Evolutionary conservation across 1,140 invertebrate species (phyloP), one percentile per base, ranked within the genome.

Genomic region (Pseudobourletiella spinata): DNA sequence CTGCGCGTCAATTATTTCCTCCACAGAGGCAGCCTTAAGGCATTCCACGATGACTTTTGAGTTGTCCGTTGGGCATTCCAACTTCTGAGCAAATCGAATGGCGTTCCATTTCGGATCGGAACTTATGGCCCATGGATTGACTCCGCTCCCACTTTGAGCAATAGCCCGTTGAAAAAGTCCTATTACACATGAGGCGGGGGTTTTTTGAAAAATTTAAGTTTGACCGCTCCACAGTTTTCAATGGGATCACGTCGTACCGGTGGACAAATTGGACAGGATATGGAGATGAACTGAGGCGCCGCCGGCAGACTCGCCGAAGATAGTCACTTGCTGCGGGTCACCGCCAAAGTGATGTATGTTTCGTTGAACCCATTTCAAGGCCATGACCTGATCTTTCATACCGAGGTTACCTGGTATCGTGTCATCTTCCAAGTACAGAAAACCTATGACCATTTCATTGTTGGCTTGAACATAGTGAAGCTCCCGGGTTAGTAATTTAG

Each of bases 261-360:
- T 56, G 6, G 54, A 6, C 32, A 56, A 15, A 3, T 16, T 16
- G 15, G 26, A 32, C 15, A 56, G 16, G 3, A 56, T 35, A 6
- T 15, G 25, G 25, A 35, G 39, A 39, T 35, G 15, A 6, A 56
- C 54, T 15, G 26, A 3, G 6, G 29, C 54, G 16, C 29, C 25
- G 6, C 54, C 54, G 11, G 54, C 54, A 6, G 54, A 56, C 54
- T 35, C 32, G 16, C 54, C 54, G 22, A 56, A 56, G 22, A 56
- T 56, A 2, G 54, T 35, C 20, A 56, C 20, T 14, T 56, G 16
- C 14, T 56, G 15, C 6, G 3, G 2, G 26, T 56, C 29, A 14
- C 54, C 54, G 4, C 54, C 54, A 20, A 56, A 56, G 16, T 32
- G 32, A 8, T 32, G 4, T 14, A 56, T 56, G 54, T 56, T 56